Evolutionary conservation across 2,888 invertebrate species (phyloP), one percentile per base, ranked within the genome.

Genomic region (Phyto melanocephala): DNA sequence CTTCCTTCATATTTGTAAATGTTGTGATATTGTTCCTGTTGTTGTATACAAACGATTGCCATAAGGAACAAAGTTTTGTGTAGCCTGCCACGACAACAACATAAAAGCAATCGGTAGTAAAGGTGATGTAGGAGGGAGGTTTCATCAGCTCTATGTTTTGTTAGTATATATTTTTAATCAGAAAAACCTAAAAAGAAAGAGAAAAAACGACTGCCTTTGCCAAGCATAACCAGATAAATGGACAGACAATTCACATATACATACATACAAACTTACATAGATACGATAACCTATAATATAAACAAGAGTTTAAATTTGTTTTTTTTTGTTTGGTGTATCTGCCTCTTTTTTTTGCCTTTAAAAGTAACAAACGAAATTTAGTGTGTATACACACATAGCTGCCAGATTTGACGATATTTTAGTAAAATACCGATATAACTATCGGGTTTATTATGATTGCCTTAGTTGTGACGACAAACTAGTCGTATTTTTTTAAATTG

Each of bases 1-100:
- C 28, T 68, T 68, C 54, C 54, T 54, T 56, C 54, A 68, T 68
- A 54, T 54, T 67, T 42, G 22, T 52, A 63, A 28, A 54, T 28
- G 24, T 42, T 37, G 42, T 68, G 11, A 24, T 56, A 35, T 6
- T 28, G 17, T 52, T 42, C 28, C 47, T 33, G 33, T 42, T 20
- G 33, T 42, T 28, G 47, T 11, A 37, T 11, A 28, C n/a, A n/a
- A 33, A 17, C 22, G 28, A 24, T 40, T 40, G 35, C 42, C 28
- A 56, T n/a, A 42, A 54, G 28, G 28, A 56, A 56, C 7, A 42
- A 40, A 54, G 28, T 13, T 7, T 15, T 33, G n/a, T 45, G 17
- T 7, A 17, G 52, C 15, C 24, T 47, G 7, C 65, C 52, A 52
- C 28, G 35, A 56, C 10, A 56, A 35, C 56, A 15, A 56, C 33